Percentiles rank a stretch among this genome's conserved stretches.
Conservation (phyloP, 35 echinoderm and acorn worm species). For the Anneissia japonica region DNA sequence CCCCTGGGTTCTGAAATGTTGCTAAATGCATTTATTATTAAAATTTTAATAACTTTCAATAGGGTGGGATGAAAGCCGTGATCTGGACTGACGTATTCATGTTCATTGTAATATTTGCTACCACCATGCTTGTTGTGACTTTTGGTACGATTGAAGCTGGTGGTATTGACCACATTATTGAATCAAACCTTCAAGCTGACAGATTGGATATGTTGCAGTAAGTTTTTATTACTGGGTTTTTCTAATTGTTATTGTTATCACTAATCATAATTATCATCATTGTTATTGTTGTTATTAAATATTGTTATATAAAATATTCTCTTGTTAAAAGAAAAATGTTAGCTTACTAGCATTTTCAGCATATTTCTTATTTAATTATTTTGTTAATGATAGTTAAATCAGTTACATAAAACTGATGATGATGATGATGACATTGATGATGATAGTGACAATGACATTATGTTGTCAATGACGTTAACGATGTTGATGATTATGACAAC, state of each 20-base stretch:
- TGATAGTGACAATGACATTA: no score
- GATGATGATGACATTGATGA: no score
- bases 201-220: constrained; percentile 47
- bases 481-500: no score
- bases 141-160: constrained; percentile 50
- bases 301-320: neutral
- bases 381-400: no score
- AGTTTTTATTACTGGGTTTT: neutral
- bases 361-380: no score
- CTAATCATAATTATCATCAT: no score
- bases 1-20: no score
- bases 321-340: neutral
- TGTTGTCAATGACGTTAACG: no score
- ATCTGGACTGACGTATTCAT: constrained; percentile 67
- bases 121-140: constrained; percentile 39
- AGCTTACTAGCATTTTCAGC: neutral
- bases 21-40: no score
- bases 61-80: constrained; percentile 69
- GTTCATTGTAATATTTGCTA: constrained; percentile 61
- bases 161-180: constrained; percentile 38
- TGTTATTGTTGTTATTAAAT: neutral
- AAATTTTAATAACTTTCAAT: neutral
- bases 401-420: no score
- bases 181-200: constrained; percentile 43
- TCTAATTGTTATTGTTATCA: neutral